phyloP scores from a whole-genome alignment of 2,113 vertebrate genomes.

The Apistogramma diplotaenia region DNA sequence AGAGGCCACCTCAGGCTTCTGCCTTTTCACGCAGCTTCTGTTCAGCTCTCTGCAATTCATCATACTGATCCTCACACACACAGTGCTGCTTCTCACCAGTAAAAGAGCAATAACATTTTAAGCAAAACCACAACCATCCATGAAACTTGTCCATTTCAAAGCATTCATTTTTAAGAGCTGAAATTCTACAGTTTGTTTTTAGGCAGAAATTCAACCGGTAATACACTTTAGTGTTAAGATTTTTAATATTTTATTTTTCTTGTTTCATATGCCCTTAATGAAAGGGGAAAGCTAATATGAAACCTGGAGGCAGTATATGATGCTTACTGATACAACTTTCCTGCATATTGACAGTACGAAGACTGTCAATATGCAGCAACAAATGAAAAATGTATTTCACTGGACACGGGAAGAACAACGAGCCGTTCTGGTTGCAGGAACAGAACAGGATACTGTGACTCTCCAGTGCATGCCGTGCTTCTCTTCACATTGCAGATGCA shows the following conservation, averaged over 20 bases:
- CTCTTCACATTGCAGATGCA: conserved; percentile 24
- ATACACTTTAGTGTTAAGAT: not conserved
- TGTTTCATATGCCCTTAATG: not conserved
- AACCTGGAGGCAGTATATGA: not conserved
- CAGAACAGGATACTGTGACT: not conserved
- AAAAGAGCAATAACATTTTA: not conserved
- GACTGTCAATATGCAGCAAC: no score
- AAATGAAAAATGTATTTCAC: not conserved
- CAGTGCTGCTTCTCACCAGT: not conserved
- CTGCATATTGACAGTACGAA: no score
- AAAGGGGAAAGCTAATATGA: not conserved
- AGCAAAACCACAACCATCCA: not conserved
- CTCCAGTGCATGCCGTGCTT: not conserved
- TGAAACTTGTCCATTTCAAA: not conserved
- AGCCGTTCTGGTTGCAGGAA: not conserved
- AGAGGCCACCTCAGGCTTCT: not conserved
- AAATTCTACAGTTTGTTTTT: not conserved
- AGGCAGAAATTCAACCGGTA: not conserved
- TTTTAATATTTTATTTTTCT: not conserved
- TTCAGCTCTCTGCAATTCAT: conserved; percentile 1
- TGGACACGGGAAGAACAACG: not conserved
- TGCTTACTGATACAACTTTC: no score
- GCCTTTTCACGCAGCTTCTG: conserved; percentile 44
- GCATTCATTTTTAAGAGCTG: not conserved
- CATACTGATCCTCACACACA: not conserved